Percentiles rank a stretch among this genome's conserved stretches.
Evolutionary conservation across 2,888 invertebrate genomes (phyloP).

Genomic region (Sinodicranocentrus sp.): DNA sequence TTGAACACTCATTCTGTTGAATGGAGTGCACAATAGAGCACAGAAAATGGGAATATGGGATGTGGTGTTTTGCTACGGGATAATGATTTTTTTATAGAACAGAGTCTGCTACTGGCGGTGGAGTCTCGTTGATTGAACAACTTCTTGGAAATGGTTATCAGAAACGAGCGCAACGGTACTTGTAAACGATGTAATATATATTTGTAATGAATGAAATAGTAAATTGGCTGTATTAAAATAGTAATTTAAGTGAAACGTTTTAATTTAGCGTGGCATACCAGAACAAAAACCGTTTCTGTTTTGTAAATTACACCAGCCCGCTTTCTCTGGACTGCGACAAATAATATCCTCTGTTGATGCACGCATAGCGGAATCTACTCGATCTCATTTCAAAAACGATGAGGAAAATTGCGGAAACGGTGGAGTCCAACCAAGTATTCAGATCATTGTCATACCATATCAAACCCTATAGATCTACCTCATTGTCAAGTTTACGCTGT

Average conservation of each 20-base stretch:
- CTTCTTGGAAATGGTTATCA: conserved; percentile 27
- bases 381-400: neutral
- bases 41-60: neutral
- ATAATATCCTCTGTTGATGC: neutral
- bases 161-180: neutral
- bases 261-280: conserved; percentile 60
- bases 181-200: neutral
- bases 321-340: neutral
- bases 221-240: conserved; percentile 58
- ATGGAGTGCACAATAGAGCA: neutral
- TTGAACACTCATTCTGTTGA: neutral
- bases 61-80: neutral
- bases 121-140: neutral
- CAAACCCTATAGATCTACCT: neutral
- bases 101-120: neutral
- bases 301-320: neutral
- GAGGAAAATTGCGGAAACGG: conserved; percentile 59
- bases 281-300: conserved; percentile 26
- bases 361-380: no score
- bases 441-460: conserved; percentile 8
- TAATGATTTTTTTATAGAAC: neutral
- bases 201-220: conserved; percentile 42
- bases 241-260: conserved; percentile 55
- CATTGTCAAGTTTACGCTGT: conserved; percentile 58
- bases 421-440: conserved; percentile 63